A percentile compares a stretch with the other conserved stretches of the same genome.
Evolutionary conservation across 2,888 invertebrate genomes (phyloP).

Genomic region (Lycaena phlaeas): DNA sequence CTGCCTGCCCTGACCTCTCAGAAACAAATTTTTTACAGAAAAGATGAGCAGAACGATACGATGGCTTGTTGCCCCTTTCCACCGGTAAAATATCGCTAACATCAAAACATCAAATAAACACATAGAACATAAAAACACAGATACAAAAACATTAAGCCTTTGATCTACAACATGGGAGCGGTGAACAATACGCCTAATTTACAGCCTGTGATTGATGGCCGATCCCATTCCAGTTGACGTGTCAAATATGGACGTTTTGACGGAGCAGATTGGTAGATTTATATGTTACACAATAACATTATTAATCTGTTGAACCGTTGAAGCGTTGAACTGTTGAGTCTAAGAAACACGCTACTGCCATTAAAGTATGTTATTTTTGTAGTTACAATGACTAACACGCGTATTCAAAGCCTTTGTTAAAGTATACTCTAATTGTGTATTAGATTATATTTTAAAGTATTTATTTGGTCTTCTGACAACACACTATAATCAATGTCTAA

Average conservation of each 20-base stretch:
- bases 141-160: constrained; percentile 5
- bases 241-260: constrained; percentile 41
- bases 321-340: constrained; percentile 22
- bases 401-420: too few species aligned
- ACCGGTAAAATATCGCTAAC: too few species aligned
- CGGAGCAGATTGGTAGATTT: constrained; percentile 37
- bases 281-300: constrained; percentile 33
- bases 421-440: too few species aligned
- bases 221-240: constrained; percentile 43
- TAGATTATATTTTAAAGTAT: too few species aligned
- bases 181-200: constrained; percentile 63
- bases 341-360: neutral
- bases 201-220: constrained; percentile 57
- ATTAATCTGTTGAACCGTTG: constrained; percentile 33
- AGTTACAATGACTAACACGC: too few species aligned
- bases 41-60: too few species aligned
- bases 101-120: too few species aligned
- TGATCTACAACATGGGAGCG: constrained; percentile 34
- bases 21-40: too few species aligned
- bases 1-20: too few species aligned
- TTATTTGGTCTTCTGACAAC: too few species aligned
- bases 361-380: neutral
- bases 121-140: constrained; percentile 1
- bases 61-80: too few species aligned
- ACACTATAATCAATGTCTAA: too few species aligned